Conservation (phyloP, 2,113 vertebrate genomes). For the Corapipo altera region DNA sequence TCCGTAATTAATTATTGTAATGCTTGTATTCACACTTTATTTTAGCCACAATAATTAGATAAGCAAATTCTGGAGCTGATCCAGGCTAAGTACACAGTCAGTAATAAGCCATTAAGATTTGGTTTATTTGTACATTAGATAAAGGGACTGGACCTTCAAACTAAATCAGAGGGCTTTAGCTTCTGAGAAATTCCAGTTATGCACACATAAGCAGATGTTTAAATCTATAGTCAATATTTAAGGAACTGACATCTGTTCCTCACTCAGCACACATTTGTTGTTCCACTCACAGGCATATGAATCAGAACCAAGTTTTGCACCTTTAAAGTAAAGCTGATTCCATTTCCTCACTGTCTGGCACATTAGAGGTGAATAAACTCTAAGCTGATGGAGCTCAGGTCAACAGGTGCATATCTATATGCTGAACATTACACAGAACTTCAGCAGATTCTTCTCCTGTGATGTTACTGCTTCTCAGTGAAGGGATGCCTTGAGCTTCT, state of each 20-base stretch:
- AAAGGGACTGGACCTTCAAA: not conserved
- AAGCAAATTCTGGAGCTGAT: not conserved
- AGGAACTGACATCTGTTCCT: not conserved
- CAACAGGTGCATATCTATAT: not conserved
- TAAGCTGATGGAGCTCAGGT: not conserved
- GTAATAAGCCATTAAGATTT: not conserved
- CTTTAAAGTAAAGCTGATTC: not conserved
- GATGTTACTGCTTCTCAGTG: not conserved
- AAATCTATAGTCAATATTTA: not conserved
- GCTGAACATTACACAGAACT: not conserved
- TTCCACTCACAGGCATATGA: not conserved
- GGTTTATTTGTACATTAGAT: not conserved
- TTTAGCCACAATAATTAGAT: not conserved
- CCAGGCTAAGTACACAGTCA: not conserved
- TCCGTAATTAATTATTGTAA: not conserved
- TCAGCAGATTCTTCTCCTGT: not conserved
- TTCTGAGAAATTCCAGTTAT: not conserved
- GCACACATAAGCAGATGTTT: not conserved
- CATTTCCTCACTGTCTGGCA: not conserved
- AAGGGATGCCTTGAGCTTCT: not conserved
- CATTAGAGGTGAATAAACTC: not conserved
- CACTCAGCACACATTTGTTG: not conserved
- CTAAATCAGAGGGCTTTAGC: not conserved
- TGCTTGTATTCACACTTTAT: not conserved
- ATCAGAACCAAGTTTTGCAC: not conserved